Percentiles rank a stretch among this genome's conserved stretches.
These are phyloP conservation scores for Acrocephalus arundinaceus DNA, from an alignment of 2,113 vertebrate genomes.

Conservation along the genomic window DNA sequence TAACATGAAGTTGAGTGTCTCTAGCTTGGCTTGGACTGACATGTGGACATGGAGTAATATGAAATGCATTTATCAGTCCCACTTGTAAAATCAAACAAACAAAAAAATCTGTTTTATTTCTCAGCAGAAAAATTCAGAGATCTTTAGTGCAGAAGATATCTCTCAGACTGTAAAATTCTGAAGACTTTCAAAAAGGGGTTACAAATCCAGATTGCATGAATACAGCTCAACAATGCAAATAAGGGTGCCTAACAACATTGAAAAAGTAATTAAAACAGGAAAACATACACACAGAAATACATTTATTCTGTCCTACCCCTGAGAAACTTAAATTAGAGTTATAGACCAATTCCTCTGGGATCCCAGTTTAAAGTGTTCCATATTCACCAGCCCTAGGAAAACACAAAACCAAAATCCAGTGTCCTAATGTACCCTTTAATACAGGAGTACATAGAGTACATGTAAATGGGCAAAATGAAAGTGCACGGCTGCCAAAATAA, in stretches of 20 bases:
- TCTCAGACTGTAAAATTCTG: neutral
- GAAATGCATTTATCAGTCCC: neutral
- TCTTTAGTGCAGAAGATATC: neutral
- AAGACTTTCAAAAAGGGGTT: neutral
- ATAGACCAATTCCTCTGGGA: neutral
- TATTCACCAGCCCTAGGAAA: neutral
- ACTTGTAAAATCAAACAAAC: neutral
- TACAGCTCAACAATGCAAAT: neutral
- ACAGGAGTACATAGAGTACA: neutral
- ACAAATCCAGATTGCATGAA: neutral
- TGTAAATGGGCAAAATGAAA: neutral
- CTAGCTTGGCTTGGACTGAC: neutral
- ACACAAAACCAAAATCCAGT: neutral
- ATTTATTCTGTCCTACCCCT: neutral
- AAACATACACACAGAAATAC: neutral
- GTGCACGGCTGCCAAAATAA: neutral
- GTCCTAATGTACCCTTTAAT: neutral
- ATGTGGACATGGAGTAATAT: neutral
- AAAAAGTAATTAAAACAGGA: neutral
- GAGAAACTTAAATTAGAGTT: neutral
- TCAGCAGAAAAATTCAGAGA: neutral
- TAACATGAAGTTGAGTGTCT: neutral
- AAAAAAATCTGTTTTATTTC: neutral
- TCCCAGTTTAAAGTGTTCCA: neutral
- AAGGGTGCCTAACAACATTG: neutral